Evolutionary conservation across 2,888 invertebrate genomes (phyloP), one percentile per base, ranked within the genome.

Genomic region (Epinotia ramella): DNA sequence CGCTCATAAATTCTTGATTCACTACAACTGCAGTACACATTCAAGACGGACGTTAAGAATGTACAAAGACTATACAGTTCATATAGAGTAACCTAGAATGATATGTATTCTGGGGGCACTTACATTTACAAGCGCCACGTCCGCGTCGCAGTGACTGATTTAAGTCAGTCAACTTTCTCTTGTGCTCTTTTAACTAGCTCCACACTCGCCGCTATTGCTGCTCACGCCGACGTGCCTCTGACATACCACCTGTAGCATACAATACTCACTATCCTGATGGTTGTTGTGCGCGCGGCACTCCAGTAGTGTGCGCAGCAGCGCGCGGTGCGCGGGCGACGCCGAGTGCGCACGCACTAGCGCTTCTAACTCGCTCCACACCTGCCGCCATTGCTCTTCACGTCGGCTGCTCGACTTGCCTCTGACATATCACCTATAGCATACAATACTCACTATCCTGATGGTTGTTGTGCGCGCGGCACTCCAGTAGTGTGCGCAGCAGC

Each of bases 151-250:
- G 0, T 1, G 33, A 33, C 33, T 33, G 33, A 33, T 33, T 33
- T 33, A 33, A 33, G n/a, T 28, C 24, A 28, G 3, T 28, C 24
- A 20, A n/a, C n/a, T n/a, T n/a, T n/a, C n/a, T n/a, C n/a, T n/a
- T n/a, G n/a, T n/a, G 96, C 96, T 72, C 97, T 87, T 99, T 99
- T 66, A 99, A 89, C 87, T 99, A 99, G 46, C 96, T 95, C 97
- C 99, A 99, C 88, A 99, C 96, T 44, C 97, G 95, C 64, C 97
- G 96, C 93, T 99, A 99, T 83, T 98, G 98, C 84, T 99, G 99
- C 82, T 99, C 98, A 78, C 97, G 95, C 33, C 96, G 96, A 13
- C 86, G 87, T 57, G 57, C 20, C 57, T 6, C 57, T 59, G 60
- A 60, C 33, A 4, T 33, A 33, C 3, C 44, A 44, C 44, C 44